Base-by-base conservation (phyloP, 2,888 invertebrate genomes). In the Netelia virgata region DNA sequence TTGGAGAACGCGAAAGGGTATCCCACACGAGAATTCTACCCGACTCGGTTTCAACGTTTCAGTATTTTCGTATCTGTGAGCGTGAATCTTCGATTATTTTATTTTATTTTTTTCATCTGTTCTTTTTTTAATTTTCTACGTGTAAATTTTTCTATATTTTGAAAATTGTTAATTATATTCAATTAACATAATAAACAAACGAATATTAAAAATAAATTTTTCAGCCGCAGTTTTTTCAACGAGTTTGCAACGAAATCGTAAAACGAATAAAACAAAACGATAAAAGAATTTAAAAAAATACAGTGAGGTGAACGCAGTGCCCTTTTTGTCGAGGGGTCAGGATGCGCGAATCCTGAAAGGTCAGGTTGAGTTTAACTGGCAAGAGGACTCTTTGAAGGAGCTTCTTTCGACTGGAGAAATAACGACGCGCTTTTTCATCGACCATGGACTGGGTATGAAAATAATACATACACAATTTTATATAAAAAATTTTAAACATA, bases 391-490 rank as follows among this genome's bases (percentile, higher is more conserved):
- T 18, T 28, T 0, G 10, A 28, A 61, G 11, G 50, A 14, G 69
- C 11, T 53, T 41, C 50, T 50, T 77, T 55, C 61, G 28, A 10
- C 53, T 53, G 50, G 36, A 72, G 68, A 77, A 57, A 36, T 20
- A 81, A 77, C 61, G 20, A 63, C 41, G 57, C 50, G 6, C 59
- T 59, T 14, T 68, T 57, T 69, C 61, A 53, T 20, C 75, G 11
- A 86, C 57, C 16, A 88, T 88, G 88, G 85, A 88, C 82, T 86
- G 86, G 88, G 88, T 88, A 63, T 82, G 82, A n/a, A n/a, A n/a
- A n/a, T n/a, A n/a, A n/a, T n/a, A n/a, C n/a, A n/a, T n/a, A n/a
- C n/a, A n/a, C n/a, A n/a, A n/a, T n/a, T n/a, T n/a, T n/a, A n/a
- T n/a, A n/a, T n/a, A n/a, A n/a, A n/a, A n/a, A n/a, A n/a, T n/a